Evolutionary conservation across 2,797 vertebrate species (phyloP).

Genomic region (Lacerta bilineata): DNA sequence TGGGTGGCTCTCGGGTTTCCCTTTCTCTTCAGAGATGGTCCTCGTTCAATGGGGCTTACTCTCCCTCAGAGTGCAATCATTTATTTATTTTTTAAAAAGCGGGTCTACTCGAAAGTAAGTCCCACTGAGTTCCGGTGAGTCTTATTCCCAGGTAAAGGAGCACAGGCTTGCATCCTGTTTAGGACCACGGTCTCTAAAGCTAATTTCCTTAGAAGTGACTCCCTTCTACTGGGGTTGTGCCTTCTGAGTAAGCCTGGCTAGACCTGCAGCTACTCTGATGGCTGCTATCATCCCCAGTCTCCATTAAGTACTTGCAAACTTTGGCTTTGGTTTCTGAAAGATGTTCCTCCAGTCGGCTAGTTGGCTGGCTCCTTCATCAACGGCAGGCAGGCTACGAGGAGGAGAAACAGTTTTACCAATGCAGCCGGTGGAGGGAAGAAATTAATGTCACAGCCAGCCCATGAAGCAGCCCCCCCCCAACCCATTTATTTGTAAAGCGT

Average conservation of each 20-base stretch:
- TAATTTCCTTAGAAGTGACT: too few species aligned
- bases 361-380: constrained; percentile 70
- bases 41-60: too few species aligned
- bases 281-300: too few species aligned
- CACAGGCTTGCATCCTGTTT: neutral
- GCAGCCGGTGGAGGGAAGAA: constrained; percentile 66
- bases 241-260: neutral
- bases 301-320: neutral
- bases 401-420: constrained; percentile 62
- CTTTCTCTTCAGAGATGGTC: neutral
- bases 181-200: neutral
- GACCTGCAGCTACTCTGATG: neutral
- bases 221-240: too few species aligned
- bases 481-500: neutral
- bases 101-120: neutral
- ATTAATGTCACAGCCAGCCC: constrained; percentile 43
- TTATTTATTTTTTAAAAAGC: neutral
- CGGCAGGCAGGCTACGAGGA: neutral
- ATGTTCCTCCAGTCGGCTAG: constrained; percentile 44
- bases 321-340: constrained; percentile 38
- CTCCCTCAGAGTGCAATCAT: neutral
- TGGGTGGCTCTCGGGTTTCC: neutral
- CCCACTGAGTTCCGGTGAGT: neutral
- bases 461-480: constrained; percentile 64
- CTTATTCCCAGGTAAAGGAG: neutral